Conservation (phyloP, 2,888 invertebrate species). For the Taphrorychus bicolor region DNA sequence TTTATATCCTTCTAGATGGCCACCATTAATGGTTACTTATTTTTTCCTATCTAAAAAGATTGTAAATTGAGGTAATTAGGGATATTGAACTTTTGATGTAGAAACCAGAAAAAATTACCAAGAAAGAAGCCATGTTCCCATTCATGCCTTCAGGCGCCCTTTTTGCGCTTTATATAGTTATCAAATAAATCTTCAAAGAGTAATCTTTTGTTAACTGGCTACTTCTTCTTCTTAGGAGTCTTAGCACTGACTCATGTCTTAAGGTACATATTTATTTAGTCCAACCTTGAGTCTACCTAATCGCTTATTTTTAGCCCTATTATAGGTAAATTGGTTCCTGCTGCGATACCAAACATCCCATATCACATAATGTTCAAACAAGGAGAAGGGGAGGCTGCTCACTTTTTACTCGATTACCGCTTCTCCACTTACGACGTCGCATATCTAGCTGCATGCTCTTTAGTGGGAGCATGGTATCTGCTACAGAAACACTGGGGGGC, state of each 20-base stretch:
- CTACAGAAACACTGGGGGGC: slow-evolving; percentile 91
- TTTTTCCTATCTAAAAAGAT: no score
- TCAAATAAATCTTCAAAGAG: slow-evolving; percentile 94
- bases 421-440: slow-evolving; percentile 94
- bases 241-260: slow-evolving; percentile 90
- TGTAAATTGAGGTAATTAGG: no score
- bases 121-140: slow-evolving; percentile 97
- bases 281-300: no score
- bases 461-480: slow-evolving; percentile 94
- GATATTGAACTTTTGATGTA: slow-evolving; percentile 49
- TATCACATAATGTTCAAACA: slow-evolving; percentile 90
- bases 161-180: slow-evolving; percentile 92
- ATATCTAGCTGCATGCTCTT: slow-evolving; percentile 80
- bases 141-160: slow-evolving; percentile 93
- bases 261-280: no score
- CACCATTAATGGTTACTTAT: no score
- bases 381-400: slow-evolving; percentile 72
- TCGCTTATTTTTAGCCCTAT: slow-evolving; percentile 70
- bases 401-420: slow-evolving; percentile 84
- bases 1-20: no score
- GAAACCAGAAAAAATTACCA: slow-evolving; percentile 89
- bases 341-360: slow-evolving; percentile 85
- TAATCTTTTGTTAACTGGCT: slow-evolving; percentile 92
- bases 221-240: slow-evolving; percentile 97
- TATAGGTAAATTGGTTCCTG: slow-evolving; percentile 84